Evolutionary conservation across 2,888 invertebrate species (phyloP), one percentile per base, ranked within the genome.

Genomic region (Chironomus riparius): DNA sequence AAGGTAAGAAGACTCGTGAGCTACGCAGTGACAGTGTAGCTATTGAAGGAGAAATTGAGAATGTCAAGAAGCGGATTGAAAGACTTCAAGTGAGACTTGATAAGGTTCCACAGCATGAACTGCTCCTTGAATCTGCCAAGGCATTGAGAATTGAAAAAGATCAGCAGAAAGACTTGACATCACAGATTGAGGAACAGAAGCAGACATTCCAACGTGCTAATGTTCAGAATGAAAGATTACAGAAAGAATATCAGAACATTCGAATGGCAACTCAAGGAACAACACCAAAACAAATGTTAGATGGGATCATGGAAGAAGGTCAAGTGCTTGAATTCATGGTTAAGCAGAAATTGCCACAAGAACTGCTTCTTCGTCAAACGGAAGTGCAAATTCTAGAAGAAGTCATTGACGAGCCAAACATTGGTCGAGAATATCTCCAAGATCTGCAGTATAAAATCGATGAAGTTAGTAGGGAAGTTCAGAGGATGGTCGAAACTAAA

Each of bases 1-100:
- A 88, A 80, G 82, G 87, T 71, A 87, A 88, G 38, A 89, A 91
- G 80, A 89, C 91, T n/a, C 86, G 89, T 2, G 95, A 95, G 85
- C 88, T 96, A 77, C 90, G 93, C 79, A 89, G 91, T 78, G 95
- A 95, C 81, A 90, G 95, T 73, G 89, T 90, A 79, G 90, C 92
- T 78, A 94, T 95, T 92, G 93, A 93, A 78, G 90, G 92, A 75
- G 95, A 96, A 82, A 89, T 91, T 81, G 92, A 93, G 79, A 91
- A 92, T 79, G 79, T 79, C 7, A 77, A 78, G 21, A 79, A 79
- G 68, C 76, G 79, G 10, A 78, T 79, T 69, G 79, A 79, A 50
- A 70, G 78, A 15, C 77, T 78, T 2, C 78, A 79, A 77, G 21
- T 77, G 18, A 76, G 79, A 7, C 69, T 79, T 21, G 79, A 79